Base-by-base conservation (phyloP, 2,888 invertebrate species). In the Uloborus plumipes region DNA sequence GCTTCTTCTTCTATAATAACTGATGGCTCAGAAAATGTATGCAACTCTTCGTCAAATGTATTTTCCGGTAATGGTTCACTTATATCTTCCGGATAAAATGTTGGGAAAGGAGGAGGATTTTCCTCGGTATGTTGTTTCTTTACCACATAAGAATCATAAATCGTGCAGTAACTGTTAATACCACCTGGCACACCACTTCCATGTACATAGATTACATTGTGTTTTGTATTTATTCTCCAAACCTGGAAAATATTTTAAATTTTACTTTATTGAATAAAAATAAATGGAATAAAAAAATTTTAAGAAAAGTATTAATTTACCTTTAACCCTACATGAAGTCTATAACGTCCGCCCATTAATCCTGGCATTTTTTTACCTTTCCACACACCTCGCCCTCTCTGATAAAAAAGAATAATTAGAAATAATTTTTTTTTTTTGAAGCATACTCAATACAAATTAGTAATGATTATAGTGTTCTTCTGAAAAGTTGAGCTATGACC, bases 291-390 rank as follows among this genome's bases (percentile, higher is more conserved):
- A n/a, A 55, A 18, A n/a, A 9, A 7, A 1, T 11, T n/a, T 26
- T 61, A 26, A 61, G 18, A 65, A 55, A 55, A 55, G 18, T n/a
- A 55, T 9, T 9, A n/a, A 47, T 82, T 87, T 88, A 94, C 93
- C 92, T 90, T 90, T 3, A 91, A 86, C 9, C 92, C 92, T 85
- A 87, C 88, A 0, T 89, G 85, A 14, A 89, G 88, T 72, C 91
- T 89, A 87, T 89, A 89, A 26, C 90, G 92, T 88, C 94, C 94
- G 16, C 99, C 99, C 98, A 98, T 98, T 87, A 96, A 95, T 20
- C 99, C 99, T 15, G 98, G 97, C 94, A 99, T 92, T 90, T 97
- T 97, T 13, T 94, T 96, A 58, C 99, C 98, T 26, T 95, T 96
- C 94, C 95, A 95, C 11, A 98, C 94, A 85, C 96, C 91, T 2